Percentiles rank a stretch among this genome's conserved stretches.
phyloP scores from a whole-genome alignment of 2,113 vertebrate species.

The Ciconia boyciana region DNA sequence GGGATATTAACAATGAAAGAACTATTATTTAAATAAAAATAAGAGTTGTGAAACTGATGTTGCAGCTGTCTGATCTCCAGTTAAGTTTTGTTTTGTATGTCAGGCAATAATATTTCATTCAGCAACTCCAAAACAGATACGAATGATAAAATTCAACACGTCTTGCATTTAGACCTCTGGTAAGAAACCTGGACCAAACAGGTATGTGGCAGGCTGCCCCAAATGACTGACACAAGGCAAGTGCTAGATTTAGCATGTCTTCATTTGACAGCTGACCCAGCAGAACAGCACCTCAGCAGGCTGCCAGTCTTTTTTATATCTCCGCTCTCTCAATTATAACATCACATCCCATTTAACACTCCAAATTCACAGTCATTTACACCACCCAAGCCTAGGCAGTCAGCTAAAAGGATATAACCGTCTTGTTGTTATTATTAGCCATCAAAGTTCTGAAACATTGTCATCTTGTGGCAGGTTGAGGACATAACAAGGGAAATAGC shows the following conservation, averaged over 20 bases:
- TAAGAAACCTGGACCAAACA: neutral
- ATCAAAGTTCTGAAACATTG: conserved; percentile 50
- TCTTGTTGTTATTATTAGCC: neutral
- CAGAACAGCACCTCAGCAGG: neutral
- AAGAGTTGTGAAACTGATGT: neutral
- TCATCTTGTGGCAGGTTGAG: conserved; percentile 35
- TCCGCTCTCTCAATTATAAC: neutral
- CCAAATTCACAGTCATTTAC: neutral
- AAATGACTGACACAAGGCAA: neutral
- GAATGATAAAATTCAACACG: neutral
- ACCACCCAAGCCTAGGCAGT: neutral
- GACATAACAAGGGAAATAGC: neutral
- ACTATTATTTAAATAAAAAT: conserved; percentile 21
- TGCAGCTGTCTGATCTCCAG: neutral
- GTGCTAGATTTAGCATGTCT: neutral
- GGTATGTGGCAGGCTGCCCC: neutral
- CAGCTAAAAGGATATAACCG: neutral
- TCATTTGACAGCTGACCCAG: conserved; percentile 2
- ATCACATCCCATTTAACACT: neutral
- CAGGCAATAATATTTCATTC: neutral
- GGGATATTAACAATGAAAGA: conserved; percentile 4
- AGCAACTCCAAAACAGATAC: neutral
- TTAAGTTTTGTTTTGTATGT: neutral
- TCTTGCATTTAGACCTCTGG: neutral
- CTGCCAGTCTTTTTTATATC: neutral